A percentile compares a stretch with the other conserved stretches of the same genome.
phyloP scores from a whole-genome alignment of 2,888 invertebrate species.

The Melinaea menophilus region DNA sequence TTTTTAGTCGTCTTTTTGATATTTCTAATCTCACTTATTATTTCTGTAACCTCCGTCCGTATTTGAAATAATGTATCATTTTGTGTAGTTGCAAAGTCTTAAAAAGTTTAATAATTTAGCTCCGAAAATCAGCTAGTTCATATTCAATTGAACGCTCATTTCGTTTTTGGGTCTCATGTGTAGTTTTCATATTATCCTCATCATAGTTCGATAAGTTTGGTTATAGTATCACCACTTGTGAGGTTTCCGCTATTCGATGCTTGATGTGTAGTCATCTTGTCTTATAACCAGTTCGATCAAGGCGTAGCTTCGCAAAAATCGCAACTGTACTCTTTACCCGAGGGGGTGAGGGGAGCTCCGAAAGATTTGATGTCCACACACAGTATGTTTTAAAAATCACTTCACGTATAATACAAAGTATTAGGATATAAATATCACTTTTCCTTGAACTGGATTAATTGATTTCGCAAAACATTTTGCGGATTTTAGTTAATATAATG shows the following conservation, averaged over 20 bases:
- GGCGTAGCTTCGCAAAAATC: too few species aligned
- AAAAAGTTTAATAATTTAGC: conserved; percentile 20
- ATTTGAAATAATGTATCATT: conserved; percentile 18
- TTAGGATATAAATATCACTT: too few species aligned
- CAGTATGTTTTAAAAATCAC: too few species aligned
- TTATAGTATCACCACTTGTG: conserved; percentile 2
- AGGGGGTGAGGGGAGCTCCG: too few species aligned
- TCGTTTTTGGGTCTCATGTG: conserved; percentile 4
- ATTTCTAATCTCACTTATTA: conserved; percentile 18
- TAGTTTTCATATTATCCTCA: background rate
- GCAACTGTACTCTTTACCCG: too few species aligned
- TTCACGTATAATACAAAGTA: too few species aligned
- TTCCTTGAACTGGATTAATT: too few species aligned
- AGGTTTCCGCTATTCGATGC: conserved; percentile 8
- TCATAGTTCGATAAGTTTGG: conserved; percentile 1
- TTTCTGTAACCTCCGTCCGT: conserved; percentile 17
- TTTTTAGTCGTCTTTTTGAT: conserved; percentile 18
- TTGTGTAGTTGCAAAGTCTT: conserved; percentile 21
- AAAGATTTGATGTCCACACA: too few species aligned
- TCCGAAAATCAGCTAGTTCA: conserved; percentile 15
- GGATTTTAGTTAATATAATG: too few species aligned
- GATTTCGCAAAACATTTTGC: too few species aligned
- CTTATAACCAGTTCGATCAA: too few species aligned
- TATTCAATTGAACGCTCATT: conserved; percentile 10
- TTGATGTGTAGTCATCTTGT: conserved; percentile 10